These are phyloP conservation scores for Hemichromis elongatus DNA, from an alignment of 2,113 vertebrate species.

Conservation along the genomic window DNA sequence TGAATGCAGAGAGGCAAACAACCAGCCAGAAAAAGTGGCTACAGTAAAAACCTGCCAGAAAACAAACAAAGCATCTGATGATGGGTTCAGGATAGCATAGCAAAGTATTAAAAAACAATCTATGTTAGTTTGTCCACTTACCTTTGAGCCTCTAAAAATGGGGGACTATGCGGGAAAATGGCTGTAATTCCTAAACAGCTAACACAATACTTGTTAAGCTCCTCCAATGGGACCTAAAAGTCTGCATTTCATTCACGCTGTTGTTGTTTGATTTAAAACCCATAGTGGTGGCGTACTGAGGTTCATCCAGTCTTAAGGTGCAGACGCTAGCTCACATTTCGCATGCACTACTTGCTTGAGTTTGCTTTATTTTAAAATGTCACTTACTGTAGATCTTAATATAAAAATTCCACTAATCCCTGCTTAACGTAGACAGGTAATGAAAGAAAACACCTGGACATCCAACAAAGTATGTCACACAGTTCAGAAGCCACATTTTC, in stretches of 20 bases:
- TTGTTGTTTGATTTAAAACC: background rate
- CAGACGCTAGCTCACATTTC: fast-evolving
- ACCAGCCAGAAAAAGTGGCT: background rate
- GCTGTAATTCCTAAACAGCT: background rate
- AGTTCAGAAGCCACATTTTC: background rate
- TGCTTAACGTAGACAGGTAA: background rate
- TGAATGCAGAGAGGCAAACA: background rate
- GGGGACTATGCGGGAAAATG: background rate
- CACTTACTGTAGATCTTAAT: fast-evolving
- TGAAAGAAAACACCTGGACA: background rate
- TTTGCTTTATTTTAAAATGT: background rate
- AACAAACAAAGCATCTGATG: background rate
- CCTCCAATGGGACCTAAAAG: fast-evolving
- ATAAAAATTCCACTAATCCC: background rate
- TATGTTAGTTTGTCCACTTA: background rate
- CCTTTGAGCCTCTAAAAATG: background rate
- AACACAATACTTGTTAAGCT: background rate
- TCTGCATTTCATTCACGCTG: fast-evolving
- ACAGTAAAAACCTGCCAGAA: background rate
- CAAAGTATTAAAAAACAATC: background rate
- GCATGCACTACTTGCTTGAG: background rate
- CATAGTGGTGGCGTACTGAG: background rate
- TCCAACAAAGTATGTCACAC: fast-evolving
- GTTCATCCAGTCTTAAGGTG: background rate
- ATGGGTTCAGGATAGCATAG: background rate